Percentiles rank a stretch among this genome's conserved stretches.
phyloP scores from a whole-genome alignment of 2,113 vertebrate genomes.

The Sander lucioperca region DNA sequence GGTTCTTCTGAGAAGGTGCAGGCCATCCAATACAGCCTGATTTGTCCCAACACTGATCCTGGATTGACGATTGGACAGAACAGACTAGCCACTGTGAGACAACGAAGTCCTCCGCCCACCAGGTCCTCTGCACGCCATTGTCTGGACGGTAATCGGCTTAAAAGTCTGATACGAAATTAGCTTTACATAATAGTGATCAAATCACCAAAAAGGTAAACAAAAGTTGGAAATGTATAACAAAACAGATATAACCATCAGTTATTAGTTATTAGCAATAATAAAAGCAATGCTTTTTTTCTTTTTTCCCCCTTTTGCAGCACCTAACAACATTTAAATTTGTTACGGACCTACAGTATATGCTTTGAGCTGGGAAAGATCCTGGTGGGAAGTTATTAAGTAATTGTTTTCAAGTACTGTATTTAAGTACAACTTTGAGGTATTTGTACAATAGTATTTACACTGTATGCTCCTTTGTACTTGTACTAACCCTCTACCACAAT shows the following conservation, averaged over 20 bases:
- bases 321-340: background rate
- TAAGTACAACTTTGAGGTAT: background rate
- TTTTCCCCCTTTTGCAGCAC: background rate
- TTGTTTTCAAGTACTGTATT: background rate
- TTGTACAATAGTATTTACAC: background rate
- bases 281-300: background rate
- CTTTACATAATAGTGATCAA: background rate
- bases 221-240: background rate
- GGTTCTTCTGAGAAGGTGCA: slow-evolving; percentile 29
- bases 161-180: background rate
- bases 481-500: background rate
- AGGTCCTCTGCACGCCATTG: background rate
- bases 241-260: background rate
- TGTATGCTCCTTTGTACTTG: background rate
- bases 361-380: background rate
- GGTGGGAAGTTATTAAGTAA: background rate
- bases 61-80: slow-evolving; percentile 27
- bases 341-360: background rate
- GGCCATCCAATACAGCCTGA: background rate
- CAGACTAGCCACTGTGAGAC: slow-evolving; percentile 4
- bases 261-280: background rate
- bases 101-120: background rate
- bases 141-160: slow-evolving; percentile 16
- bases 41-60: slow-evolving; percentile 33
- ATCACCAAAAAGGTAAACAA: background rate